Base-by-base conservation (phyloP, 2,888 invertebrate species). In the Hydrotaea diabolus region DNA sequence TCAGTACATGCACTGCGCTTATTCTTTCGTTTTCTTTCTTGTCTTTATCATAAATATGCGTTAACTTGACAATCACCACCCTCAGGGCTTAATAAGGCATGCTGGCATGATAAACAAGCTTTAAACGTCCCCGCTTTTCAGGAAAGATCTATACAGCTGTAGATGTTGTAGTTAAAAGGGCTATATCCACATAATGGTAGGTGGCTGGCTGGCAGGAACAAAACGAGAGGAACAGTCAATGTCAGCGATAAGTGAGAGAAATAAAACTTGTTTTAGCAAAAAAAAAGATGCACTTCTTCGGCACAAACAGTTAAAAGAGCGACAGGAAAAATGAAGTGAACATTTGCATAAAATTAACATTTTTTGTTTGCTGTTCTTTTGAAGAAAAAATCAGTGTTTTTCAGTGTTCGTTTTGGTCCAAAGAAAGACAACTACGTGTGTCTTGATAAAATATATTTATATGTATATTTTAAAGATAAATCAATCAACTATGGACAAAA, bases 61-160 rank as follows among this genome's bases (percentile, higher is more conserved):
- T 85, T 88, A 89, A 89, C 88, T 89, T 89, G 88, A 88, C 89
- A 89, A 89, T 89, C 88, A 88, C 88, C 87, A 85, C 88, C 89
- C 89, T 88, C 85, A 86, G 89, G 88, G 86, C 84, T 79, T 83
- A 55, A 86, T 77, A 84, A 84, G 72, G 64, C 78, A 76, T 79
- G 79, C 77, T 73, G 79, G 77, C 59, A 81, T 84, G 81, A 78
- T 78, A 75, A 80, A 84, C 77, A 80, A 76, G 75, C 31, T 2
- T 7, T 31, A 2, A 31, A 7, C 7, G 31, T 7, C 31, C 2
- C 21, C 39, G 46, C 62, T 19, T 71, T 15, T 46, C 2, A 36
- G 15, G 9, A 9, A 13, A 15, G 49, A 64, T 64, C 64, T 53
- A 19, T 62, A 71, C 76, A 77, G 57, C 62, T 64, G 64, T 69